Evolutionary conservation across 2,888 invertebrate species (phyloP), one percentile per base, ranked within the genome.

Genomic region (Drosophila niveifrons): DNA sequence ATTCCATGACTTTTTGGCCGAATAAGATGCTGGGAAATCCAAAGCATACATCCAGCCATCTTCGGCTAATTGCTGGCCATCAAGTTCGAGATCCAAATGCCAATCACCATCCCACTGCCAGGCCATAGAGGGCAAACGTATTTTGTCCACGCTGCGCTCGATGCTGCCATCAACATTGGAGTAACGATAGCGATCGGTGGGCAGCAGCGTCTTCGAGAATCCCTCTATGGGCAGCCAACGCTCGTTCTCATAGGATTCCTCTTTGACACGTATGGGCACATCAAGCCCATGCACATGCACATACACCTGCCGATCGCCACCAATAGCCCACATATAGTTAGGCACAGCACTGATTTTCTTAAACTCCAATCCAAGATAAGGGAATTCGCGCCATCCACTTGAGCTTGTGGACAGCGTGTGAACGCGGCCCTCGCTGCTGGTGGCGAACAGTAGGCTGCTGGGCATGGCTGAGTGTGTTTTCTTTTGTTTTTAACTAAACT

Each of bases 41-140:
- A 98, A 94, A 36, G 98, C 97, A 93, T 98, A 98, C 59, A 96
- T 96, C 98, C 98, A 98, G 13, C 98, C 98, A 93, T 98, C 97
- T 91, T 97, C 96, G 88, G 97, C 97, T 69, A 98, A 93, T 2
- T 97, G 96, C 88, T 97, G 96, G 2, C 98, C 98, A 91, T 97
- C 96, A 80, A 97, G 93, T 3, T 96, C 96, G 17, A 96, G 94
- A 90, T 97, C 97, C 62, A 97, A 93, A 83, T 96, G 95, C 98
- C 98, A 98, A 79, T 97, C 97, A 2, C 97, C 97, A 93, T 98
- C 98, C 98, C 98, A 98, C 89, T 97, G 96, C 98, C 98, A 98
- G 13, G 97, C 97, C 95, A 97, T 96, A 0, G 98, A 98, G 6
- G 98, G 98, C 50, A 98, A 93, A 72, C 96, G 94, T 68, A 98